Evolutionary conservation across 2,797 vertebrate genomes (phyloP), one percentile per base, ranked within the genome.

Genomic region (Ambastaia sidthimunki): DNA sequence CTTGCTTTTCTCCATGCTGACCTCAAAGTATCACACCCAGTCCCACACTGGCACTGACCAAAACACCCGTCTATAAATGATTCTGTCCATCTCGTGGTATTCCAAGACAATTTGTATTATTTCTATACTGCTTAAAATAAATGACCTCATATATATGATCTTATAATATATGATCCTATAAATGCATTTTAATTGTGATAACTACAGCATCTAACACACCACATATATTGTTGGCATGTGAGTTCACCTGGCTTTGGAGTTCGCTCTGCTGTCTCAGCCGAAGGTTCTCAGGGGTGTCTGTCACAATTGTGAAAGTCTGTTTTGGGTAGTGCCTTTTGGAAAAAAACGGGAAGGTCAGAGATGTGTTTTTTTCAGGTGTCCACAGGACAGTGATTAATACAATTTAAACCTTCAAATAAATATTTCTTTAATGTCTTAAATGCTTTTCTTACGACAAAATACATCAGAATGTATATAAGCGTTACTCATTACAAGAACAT

Each of bases 261-360:
- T 96, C 95, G 74, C 95, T 96, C 86, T 96, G 96, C 82, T 96
- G 95, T 89, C 94, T 96, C 89, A 96, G 90, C 6, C 96, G 94
- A 81, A 96, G 92, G 85, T 96, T 96, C 91, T 96, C 96, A 11
- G 96, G 95, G 62, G 96, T 96, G 83, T 96, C 95, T 34, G 96
- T 91, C 90, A 96, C 96, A 0, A 93, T 95, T 78, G 95, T 96
- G 84, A 96, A 96, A 37, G 95, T 95, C 87, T 96, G 95, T 90
- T 96, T 96, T 78, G 96, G 96, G 83, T 96, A 96, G 84, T 96
- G 95, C 87, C 96, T 86, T 60, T 76, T 21, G 57, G 50, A 23
- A 37, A 74, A 34, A 73, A 28, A 1, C 62, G 37, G 15, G 0
- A 19, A 21, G 44, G 34, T 44, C 10, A 44, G 21, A 31, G 23